These are phyloP conservation scores for Todiramphus saurophagus DNA, from an alignment of 2,113 vertebrate genomes.

Conservation along the genomic window DNA sequence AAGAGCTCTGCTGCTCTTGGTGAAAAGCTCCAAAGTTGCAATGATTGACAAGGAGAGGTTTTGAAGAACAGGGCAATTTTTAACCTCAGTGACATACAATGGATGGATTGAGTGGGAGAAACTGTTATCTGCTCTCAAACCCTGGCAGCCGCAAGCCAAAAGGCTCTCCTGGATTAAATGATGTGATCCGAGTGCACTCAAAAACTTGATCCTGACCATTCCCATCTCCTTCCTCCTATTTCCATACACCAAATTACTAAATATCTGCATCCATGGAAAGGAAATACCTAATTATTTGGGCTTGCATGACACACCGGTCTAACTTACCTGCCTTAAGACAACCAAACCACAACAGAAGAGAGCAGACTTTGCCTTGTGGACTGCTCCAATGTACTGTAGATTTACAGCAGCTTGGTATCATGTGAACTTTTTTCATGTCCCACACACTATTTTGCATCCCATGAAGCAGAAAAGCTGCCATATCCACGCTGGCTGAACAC, in stretches of 20 bases:
- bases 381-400: accelerated
- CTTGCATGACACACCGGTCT: background rate
- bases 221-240: background rate
- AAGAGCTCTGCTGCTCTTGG: background rate
- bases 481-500: accelerated
- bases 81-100: background rate
- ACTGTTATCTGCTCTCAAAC: no score
- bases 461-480: background rate
- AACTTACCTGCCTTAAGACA: background rate
- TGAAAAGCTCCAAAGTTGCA: background rate
- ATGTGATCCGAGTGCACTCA: background rate
- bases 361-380: accelerated
- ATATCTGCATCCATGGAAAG: background rate
- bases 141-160: background rate
- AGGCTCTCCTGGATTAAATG: background rate
- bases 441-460: background rate
- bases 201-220: background rate
- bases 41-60: background rate
- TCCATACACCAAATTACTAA: background rate
- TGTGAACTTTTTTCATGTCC: background rate
- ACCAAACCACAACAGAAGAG: accelerated
- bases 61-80: background rate
- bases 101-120: background rate
- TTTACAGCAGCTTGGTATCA: background rate
- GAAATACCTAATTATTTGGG: background rate